Percentiles rank a stretch among this genome's conserved stretches.
Conservation (phyloP, 1,140 invertebrate species). For the Aricia agestis region DNA sequence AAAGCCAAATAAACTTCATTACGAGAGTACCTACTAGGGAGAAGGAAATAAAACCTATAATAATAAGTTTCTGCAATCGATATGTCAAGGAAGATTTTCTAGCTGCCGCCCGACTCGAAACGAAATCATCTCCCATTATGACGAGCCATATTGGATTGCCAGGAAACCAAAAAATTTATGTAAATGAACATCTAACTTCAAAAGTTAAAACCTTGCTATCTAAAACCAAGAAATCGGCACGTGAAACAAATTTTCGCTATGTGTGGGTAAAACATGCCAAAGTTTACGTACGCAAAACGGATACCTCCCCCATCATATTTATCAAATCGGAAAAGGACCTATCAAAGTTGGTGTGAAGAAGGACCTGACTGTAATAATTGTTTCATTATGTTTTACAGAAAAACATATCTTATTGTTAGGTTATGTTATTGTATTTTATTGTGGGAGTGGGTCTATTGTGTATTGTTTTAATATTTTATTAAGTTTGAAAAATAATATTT, state of each 20-base stretch:
- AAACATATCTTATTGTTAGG: too few relatives aligned
- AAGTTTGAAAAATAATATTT: too few relatives aligned
- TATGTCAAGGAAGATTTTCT: background rate
- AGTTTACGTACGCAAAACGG: background rate
- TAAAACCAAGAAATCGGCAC: background rate
- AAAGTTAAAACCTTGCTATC: background rate
- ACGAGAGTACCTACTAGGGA: background rate
- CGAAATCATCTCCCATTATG: background rate
- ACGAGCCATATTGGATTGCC: background rate
- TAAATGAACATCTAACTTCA: background rate
- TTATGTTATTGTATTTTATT: too few relatives aligned
- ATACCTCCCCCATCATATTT: background rate
- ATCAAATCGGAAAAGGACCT: background rate
- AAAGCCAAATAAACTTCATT: background rate
- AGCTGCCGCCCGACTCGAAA: background rate
- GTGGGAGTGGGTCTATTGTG: too few relatives aligned
- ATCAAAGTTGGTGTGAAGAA: background rate
- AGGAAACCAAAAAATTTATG: background rate
- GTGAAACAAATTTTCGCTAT: background rate
- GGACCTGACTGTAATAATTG: too few relatives aligned
- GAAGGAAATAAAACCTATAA: background rate
- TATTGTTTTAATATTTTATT: too few relatives aligned
- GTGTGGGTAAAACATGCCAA: background rate
- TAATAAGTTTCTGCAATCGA: background rate
- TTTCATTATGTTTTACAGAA: too few relatives aligned